These are phyloP conservation scores for Hiodon tergisus DNA, from an alignment of 2,113 vertebrate genomes.

Conservation along the genomic window DNA sequence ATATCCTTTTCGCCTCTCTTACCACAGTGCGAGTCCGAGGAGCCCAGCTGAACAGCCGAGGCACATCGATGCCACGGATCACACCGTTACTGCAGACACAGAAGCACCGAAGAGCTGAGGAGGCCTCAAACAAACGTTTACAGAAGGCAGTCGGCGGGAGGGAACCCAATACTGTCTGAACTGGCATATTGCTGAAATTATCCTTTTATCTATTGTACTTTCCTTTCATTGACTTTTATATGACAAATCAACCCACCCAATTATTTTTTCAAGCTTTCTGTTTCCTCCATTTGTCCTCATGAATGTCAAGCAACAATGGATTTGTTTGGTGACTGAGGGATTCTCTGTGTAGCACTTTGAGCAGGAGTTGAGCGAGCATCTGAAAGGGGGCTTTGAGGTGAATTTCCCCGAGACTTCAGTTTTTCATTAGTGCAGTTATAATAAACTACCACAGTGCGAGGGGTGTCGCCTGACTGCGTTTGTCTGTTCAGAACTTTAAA, in stretches of 20 bases:
- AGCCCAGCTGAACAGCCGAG: conserved; percentile 48
- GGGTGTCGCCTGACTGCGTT: not conserved
- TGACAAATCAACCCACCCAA: conserved; percentile 33
- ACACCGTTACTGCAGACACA: conserved; percentile 43
- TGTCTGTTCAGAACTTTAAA: conserved; percentile 10
- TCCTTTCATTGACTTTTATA: conserved; percentile 39
- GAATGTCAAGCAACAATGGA: not conserved
- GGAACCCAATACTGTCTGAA: conserved; percentile 33
- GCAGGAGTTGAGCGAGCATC: not conserved
- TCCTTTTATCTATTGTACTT: conserved; percentile 40
- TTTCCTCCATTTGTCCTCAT: not conserved
- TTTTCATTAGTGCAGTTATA: not conserved
- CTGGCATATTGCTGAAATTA: conserved; percentile 17
- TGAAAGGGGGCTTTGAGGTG: not conserved
- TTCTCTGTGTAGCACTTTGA: conserved; percentile 12
- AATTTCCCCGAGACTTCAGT: not conserved
- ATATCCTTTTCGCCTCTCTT: not conserved
- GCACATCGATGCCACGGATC: conserved; percentile 43
- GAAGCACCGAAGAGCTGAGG: conserved; percentile 59
- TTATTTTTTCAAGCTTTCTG: conserved; percentile 12
- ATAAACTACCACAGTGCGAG: not conserved
- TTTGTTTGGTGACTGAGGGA: not conserved
- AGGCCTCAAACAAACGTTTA: conserved; percentile 11
- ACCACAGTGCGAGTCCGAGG: conserved; percentile 45
- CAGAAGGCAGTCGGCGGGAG: not conserved